A percentile compares a stretch with the other conserved stretches of the same genome.
Evolutionary conservation across 2,888 invertebrate genomes (phyloP).

Genomic region (Elysia crispata): DNA sequence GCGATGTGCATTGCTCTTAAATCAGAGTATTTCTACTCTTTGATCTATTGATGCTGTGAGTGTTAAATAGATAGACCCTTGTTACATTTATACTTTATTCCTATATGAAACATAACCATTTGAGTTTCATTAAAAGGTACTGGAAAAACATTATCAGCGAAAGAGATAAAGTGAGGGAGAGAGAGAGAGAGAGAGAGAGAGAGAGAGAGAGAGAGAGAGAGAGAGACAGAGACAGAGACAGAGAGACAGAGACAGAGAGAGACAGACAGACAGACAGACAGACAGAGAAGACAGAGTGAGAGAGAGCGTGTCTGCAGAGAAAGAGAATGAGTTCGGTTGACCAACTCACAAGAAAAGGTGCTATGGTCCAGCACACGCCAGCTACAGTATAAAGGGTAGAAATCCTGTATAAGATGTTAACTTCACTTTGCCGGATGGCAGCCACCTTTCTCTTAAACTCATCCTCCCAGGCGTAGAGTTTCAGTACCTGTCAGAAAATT

Average conservation of each 20-base stretch:
- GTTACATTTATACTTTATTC: no score
- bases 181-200: not conserved
- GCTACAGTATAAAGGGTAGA: constrained; percentile 86
- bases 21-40: no score
- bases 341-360: constrained; percentile 89
- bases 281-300: not conserved
- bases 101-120: no score
- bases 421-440: constrained; percentile 90
- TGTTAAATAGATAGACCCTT: no score
- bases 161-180: no score
- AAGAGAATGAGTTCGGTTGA: not conserved
- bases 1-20: no score
- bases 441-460: constrained; percentile 78
- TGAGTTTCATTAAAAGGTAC: no score
- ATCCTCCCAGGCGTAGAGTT: constrained; percentile 80
- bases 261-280: not conserved
- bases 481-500: constrained; percentile 77
- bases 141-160: no score
- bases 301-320: not conserved
- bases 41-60: no score
- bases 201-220: not conserved
- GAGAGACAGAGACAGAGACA: not conserved
- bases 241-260: no score
- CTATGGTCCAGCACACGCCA: constrained; percentile 96
- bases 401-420: constrained; percentile 89